Evolutionary conservation across 1,140 invertebrate genomes (phyloP).

Genomic region (Drosophila seguyi): DNA sequence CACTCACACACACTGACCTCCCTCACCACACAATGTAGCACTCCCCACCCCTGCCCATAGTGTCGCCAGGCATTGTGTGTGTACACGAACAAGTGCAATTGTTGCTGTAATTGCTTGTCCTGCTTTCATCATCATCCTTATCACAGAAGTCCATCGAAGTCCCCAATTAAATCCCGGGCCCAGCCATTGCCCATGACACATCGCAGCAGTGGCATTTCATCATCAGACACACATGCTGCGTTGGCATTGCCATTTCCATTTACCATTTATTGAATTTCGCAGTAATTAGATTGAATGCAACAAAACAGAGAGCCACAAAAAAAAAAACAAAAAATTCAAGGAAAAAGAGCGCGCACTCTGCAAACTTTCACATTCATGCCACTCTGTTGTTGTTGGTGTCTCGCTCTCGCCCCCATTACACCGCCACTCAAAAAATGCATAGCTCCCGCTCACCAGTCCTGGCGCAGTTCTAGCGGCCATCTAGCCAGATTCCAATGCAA

Average conservation of each 20-base stretch:
- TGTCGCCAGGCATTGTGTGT: conserved; percentile 34
- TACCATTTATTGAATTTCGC: conserved; percentile 23
- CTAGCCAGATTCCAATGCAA: neutral
- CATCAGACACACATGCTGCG: conserved; percentile 33
- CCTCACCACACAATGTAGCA: neutral
- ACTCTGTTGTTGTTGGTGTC: conserved; percentile 45
- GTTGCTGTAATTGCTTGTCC: conserved; percentile 27
- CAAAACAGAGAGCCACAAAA: conserved; percentile 13
- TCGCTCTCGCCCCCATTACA: conserved; percentile 26
- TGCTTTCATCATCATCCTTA: conserved; percentile 15
- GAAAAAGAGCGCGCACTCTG: conserved; percentile 37
- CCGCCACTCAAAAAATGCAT: conserved; percentile 10
- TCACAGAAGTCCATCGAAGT: neutral
- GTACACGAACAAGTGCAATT: conserved; percentile 49
- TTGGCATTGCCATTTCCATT: conserved; percentile 23
- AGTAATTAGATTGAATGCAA: conserved; percentile 50
- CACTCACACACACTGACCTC: neutral
- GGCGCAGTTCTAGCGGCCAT: neutral
- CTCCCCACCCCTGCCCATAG: neutral
- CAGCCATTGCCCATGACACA: conserved; percentile 9
- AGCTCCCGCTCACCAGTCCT: conserved; percentile 12
- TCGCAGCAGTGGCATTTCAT: conserved; percentile 24
- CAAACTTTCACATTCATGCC: conserved; percentile 42
- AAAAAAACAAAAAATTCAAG: neutral
- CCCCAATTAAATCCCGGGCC: neutral